These are phyloP conservation scores for Elysia crispata DNA, from an alignment of 2,888 invertebrate genomes.

Conservation along the genomic window DNA sequence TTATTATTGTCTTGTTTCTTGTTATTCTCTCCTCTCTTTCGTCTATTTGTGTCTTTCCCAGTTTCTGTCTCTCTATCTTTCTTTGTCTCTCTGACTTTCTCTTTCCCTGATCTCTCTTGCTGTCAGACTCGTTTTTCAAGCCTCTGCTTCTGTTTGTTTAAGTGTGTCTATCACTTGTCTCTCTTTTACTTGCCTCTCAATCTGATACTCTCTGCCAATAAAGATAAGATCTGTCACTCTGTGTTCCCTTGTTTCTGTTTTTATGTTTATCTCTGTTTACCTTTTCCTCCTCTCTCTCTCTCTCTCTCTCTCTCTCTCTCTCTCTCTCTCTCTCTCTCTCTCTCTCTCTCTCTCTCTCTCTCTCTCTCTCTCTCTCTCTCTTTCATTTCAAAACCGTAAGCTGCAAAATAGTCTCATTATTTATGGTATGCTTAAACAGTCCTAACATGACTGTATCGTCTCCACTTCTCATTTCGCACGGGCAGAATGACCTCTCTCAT, in stretches of 20 bases:
- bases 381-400: slow-evolving; percentile 13
- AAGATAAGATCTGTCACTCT: too few species aligned
- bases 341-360: slow-evolving; percentile 16
- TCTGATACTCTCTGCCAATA: too few species aligned
- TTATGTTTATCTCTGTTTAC: background rate
- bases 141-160: too few species aligned
- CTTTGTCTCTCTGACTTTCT: too few species aligned
- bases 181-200: too few species aligned
- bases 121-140: background rate
- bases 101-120: too few species aligned
- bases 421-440: too few species aligned
- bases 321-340: slow-evolving; percentile 17
- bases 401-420: too few species aligned
- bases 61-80: background rate
- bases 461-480: too few species aligned
- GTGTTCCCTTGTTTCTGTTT: background rate
- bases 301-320: slow-evolving; percentile 30
- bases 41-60: background rate
- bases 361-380: slow-evolving; percentile 12
- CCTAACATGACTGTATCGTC: too few species aligned
- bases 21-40: background rate
- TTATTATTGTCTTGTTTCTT: background rate
- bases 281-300: background rate
- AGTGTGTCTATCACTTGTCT: too few species aligned
- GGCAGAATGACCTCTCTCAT: too few species aligned